Evolutionary conservation across 2,888 invertebrate species (phyloP).

Genomic region (Diadegma fenestrale): DNA sequence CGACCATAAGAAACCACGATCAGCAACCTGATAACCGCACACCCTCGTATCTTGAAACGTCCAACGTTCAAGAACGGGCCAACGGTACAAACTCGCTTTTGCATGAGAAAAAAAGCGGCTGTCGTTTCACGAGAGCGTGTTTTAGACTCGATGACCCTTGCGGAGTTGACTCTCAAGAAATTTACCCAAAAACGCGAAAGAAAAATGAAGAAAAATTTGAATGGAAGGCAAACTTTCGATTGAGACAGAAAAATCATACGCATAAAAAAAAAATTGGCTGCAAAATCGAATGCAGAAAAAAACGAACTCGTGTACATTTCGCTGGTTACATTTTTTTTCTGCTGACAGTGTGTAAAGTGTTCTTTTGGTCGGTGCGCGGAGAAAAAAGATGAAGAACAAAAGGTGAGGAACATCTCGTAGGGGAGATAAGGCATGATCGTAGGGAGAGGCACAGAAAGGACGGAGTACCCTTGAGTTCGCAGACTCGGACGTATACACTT

Average conservation of each 20-base stretch:
- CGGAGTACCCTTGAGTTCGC: slow-evolving; percentile 25
- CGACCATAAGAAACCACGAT: slow-evolving; percentile 72
- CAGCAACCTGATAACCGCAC: slow-evolving; percentile 48
- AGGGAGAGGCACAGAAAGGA: not conserved
- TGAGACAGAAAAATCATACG: not conserved
- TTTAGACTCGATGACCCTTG: not conserved
- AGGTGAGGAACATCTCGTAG: not conserved
- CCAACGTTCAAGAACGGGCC: slow-evolving; percentile 1
- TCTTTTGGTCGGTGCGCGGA: slow-evolving; percentile 10
- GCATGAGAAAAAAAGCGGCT: not conserved
- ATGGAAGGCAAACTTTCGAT: not conserved
- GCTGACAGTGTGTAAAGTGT: slow-evolving; percentile 32
- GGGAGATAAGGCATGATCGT: slow-evolving; percentile 57
- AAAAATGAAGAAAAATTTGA: not conserved
- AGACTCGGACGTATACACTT: slow-evolving; percentile 19
- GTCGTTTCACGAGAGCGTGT: slow-evolving; percentile 30
- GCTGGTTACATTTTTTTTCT: slow-evolving; percentile 26
- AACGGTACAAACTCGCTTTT: slow-evolving; percentile 57
- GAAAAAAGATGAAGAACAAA: slow-evolving; percentile 1
- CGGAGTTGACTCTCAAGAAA: not conserved
- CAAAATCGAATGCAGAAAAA: not conserved
- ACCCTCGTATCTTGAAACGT: slow-evolving; percentile 2
- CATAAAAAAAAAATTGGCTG: not conserved
- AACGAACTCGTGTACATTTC: not conserved
- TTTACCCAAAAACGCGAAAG: not conserved